phyloP scores from a whole-genome alignment of 2,113 vertebrate genomes.

The Uria aalge region DNA sequence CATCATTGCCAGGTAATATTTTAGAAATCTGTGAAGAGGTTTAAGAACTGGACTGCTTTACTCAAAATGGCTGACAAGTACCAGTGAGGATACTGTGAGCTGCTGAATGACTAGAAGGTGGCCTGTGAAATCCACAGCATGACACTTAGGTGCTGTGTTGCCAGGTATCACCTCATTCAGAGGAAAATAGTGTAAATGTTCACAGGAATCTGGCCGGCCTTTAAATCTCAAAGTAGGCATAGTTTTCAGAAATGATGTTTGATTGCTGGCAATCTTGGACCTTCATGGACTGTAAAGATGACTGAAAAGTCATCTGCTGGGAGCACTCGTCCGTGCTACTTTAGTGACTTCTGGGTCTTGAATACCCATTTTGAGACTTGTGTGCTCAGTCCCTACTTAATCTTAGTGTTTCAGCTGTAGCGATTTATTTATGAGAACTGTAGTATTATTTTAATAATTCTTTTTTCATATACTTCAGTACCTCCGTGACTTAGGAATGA shows the following conservation, averaged over 20 bases:
- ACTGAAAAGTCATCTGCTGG: background rate
- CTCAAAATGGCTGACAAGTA: background rate
- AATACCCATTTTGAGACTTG: background rate
- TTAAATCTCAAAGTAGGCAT: background rate
- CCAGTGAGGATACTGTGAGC: background rate
- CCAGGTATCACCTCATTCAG: background rate
- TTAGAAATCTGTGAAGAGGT: background rate
- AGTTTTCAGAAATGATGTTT: background rate
- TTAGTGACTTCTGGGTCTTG: background rate
- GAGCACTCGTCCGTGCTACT: background rate
- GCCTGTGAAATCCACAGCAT: background rate
- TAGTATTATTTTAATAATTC: background rate
- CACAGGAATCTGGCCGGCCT: background rate
- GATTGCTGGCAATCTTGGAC: background rate
- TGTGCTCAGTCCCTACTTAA: background rate
- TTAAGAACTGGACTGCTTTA: background rate
- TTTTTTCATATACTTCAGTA: background rate
- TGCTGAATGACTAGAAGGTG: background rate
- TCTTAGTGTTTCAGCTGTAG: background rate
- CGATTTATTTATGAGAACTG: background rate
- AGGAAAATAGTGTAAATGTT: background rate
- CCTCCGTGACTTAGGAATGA: background rate
- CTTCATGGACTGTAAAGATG: background rate
- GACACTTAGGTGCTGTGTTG: background rate
- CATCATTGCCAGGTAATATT: background rate